These are phyloP conservation scores for Cerceris rybyensis DNA, from an alignment of 2,888 invertebrate genomes.

Conservation along the genomic window DNA sequence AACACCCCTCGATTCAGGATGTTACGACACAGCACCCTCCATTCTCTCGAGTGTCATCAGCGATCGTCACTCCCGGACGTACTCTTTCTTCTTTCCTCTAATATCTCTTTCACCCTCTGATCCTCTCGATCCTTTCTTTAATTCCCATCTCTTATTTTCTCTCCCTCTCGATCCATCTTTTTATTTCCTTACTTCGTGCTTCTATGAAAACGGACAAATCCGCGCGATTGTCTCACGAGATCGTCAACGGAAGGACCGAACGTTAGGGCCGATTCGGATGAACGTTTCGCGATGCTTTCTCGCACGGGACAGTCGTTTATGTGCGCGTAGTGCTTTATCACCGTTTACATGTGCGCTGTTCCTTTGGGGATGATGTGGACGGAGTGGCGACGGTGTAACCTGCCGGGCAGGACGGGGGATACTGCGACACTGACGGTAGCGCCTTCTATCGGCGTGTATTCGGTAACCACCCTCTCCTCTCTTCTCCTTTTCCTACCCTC, in stretches of 20 bases:
- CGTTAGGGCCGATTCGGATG: neutral
- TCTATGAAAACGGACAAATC: neutral
- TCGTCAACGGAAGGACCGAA: neutral
- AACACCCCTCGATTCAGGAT: neutral
- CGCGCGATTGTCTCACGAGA: neutral
- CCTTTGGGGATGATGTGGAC: slow-evolving; percentile 70
- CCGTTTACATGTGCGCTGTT: slow-evolving; percentile 65
- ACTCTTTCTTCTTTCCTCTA: neutral
- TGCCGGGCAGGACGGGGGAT: slow-evolving; percentile 72
- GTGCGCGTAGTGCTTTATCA: slow-evolving; percentile 33
- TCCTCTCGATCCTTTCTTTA: neutral
- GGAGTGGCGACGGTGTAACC: slow-evolving; percentile 74
- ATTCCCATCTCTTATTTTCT: neutral
- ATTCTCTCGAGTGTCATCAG: neutral
- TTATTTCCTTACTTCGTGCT: neutral
- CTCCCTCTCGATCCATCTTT: neutral
- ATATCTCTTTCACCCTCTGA: neutral
- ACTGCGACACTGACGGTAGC: slow-evolving; percentile 77
- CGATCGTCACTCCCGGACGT: neutral
- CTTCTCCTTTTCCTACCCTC: neutral
- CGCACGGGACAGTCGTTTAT: neutral
- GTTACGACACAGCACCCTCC: neutral
- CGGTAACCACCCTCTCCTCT: slow-evolving; percentile 11
- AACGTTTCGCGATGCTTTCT: neutral
- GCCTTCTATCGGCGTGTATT: slow-evolving; percentile 71